phyloP scores from a whole-genome alignment of 2,888 invertebrate species.

The Torymus tubicola region DNA sequence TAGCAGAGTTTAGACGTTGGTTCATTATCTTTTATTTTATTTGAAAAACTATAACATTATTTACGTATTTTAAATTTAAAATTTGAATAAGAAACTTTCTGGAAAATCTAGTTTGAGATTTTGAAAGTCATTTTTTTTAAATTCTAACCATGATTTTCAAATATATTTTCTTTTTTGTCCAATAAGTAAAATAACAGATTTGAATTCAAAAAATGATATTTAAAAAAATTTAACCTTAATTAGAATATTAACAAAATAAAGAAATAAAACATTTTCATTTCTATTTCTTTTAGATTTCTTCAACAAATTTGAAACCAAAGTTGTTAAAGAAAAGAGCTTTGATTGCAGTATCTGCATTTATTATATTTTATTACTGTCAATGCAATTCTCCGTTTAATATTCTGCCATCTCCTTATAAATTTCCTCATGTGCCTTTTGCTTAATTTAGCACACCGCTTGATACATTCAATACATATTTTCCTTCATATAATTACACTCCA shows the following conservation, averaged over 20 bases:
- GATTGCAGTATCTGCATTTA: conserved; percentile 65
- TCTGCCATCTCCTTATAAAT: conserved; percentile 51
- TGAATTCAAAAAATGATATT: conserved; percentile 36
- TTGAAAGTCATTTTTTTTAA: conserved; percentile 20
- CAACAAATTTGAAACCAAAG: conserved; percentile 52
- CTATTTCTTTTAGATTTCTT: conserved; percentile 48
- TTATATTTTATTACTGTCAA: conserved; percentile 70
- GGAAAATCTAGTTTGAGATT: conserved; percentile 26
- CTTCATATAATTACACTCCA: conserved; percentile 38
- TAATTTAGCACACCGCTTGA: conserved; percentile 30
- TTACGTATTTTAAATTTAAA: conserved; percentile 27
- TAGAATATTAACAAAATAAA: conserved; percentile 51
- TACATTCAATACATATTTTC: conserved; percentile 44
- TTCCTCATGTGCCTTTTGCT: conserved; percentile 35
- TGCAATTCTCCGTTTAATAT: conserved; percentile 58
- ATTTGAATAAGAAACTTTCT: conserved; percentile 31
- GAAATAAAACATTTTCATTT: conserved; percentile 51
- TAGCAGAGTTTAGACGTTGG: conserved; percentile 26
- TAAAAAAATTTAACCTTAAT: conserved; percentile 46
- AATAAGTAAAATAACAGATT: conserved; percentile 52
- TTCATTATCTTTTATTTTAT: conserved; percentile 30
- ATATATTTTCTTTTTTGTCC: conserved; percentile 30
- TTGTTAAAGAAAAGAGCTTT: conserved; percentile 61
- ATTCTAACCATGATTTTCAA: conserved; percentile 22
- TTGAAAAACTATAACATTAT: conserved; percentile 38